Evolutionary conservation across 2,888 invertebrate genomes (phyloP).

Genomic region (Lasioglossum marginatum): DNA sequence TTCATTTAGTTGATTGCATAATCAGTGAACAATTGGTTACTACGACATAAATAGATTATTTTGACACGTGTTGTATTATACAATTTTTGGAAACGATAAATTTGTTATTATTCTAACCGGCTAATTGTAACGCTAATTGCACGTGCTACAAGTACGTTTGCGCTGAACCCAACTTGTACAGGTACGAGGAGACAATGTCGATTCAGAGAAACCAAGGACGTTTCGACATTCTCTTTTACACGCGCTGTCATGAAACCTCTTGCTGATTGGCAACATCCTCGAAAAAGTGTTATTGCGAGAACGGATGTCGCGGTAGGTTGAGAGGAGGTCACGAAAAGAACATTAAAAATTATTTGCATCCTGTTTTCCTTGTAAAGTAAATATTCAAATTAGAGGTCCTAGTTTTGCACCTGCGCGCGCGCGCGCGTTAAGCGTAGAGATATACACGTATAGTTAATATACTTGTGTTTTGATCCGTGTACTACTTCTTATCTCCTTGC

Average conservation of each 20-base stretch:
- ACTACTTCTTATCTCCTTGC: too few relatives aligned
- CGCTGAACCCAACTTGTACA: neutral
- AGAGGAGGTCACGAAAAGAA: neutral
- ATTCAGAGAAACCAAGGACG: constrained; percentile 48
- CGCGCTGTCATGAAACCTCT: constrained; percentile 33
- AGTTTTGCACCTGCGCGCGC: too few relatives aligned
- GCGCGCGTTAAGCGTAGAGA: too few relatives aligned
- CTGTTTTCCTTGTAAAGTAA: neutral
- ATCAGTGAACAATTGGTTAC: neutral
- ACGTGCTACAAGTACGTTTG: neutral
- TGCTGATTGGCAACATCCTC: neutral
- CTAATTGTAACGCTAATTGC: constrained; percentile 14
- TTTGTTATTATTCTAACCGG: neutral
- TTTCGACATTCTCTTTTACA: constrained; percentile 37
- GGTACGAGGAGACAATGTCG: constrained; percentile 10
- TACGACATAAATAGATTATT: neutral
- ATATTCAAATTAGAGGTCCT: neutral
- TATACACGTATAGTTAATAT: too few relatives aligned
- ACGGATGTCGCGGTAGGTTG: neutral
- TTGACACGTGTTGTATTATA: neutral
- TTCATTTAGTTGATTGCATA: neutral
- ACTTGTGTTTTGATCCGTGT: too few relatives aligned
- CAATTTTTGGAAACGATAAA: neutral
- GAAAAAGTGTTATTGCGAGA: neutral
- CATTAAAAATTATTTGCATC: neutral